Conservation (phyloP, 1,140 invertebrate species). For the Procambarus clarkii region DNA sequence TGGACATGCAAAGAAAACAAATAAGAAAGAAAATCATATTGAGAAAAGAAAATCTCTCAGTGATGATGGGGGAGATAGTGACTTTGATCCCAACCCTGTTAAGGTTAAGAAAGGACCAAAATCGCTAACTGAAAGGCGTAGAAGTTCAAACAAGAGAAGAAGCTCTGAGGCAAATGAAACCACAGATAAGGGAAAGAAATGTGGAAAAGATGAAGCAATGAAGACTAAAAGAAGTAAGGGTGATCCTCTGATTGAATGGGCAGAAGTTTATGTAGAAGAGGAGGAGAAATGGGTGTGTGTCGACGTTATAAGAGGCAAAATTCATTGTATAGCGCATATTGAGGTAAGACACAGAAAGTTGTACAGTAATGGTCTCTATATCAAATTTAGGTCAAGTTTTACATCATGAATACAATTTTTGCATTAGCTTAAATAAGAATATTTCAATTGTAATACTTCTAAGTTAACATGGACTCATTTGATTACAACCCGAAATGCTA, state of each 20-base stretch:
- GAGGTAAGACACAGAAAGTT: slow-evolving; percentile 81
- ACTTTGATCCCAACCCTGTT: slow-evolving; percentile 35
- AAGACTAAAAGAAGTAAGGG: slow-evolving; percentile 65
- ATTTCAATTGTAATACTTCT: too few relatives aligned
- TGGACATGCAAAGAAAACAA: background rate
- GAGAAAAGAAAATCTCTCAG: slow-evolving; percentile 63
- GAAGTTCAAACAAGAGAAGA: slow-evolving; percentile 17
- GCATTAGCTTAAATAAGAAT: too few relatives aligned
- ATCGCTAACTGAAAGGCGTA: slow-evolving; percentile 32
- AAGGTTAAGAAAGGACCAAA: slow-evolving; percentile 60
- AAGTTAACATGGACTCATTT: too few relatives aligned
- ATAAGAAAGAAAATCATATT: slow-evolving; percentile 20
- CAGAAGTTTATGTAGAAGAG: slow-evolving; percentile 89
- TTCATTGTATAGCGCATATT: slow-evolving; percentile 84
- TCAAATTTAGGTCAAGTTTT: too few relatives aligned
- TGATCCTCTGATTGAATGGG: slow-evolving; percentile 81
- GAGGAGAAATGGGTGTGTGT: slow-evolving; percentile 89
- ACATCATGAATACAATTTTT: too few relatives aligned
- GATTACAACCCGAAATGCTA: too few relatives aligned
- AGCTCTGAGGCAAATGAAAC: slow-evolving; percentile 48
- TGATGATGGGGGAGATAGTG: slow-evolving; percentile 64
- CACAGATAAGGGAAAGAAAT: slow-evolving; percentile 64
- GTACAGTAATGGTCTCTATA: slow-evolving; percentile 40
- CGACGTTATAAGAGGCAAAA: slow-evolving; percentile 83
- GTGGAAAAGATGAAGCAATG: slow-evolving; percentile 53